Evolutionary conservation across 2,888 invertebrate species (phyloP), one percentile per base, ranked within the genome.

Genomic region (Sussaba pulchella): DNA sequence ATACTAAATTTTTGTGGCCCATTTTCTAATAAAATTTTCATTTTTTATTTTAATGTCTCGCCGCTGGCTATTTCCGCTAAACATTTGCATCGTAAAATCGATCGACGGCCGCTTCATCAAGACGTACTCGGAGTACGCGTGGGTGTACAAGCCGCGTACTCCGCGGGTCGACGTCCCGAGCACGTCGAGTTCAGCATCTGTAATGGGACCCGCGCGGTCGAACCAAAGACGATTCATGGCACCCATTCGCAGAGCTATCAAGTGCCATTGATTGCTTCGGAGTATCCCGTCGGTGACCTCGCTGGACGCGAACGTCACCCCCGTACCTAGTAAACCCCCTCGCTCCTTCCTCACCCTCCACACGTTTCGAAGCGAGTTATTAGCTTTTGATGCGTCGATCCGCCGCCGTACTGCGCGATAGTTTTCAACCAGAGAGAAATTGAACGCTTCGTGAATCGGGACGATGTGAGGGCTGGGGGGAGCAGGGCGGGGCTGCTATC

Each of bases 121-220:
- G 45, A 57, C 36, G 36, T 70, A 57, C 39, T 19, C 26, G 72
- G 31, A 14, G 57, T 17, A 45, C 21, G 41, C 63, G 77, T 63
- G 52, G 26, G 64, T 70, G 8, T 24, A 14, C 54, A 0, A 12
- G 14, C 50, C 39, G 19, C 19, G 17, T 61, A n/a, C n/a, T n/a
- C n/a, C 63, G 36, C 67, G 76, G 73, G 79, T 82, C 76, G 39
- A 73, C 52, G 76, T 67, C 70, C n/a, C 82, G 36, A n/a, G 36
- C 41, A 61, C 82, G 84, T 71, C 71, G 85, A 85, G 85, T 87
- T 83, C 87, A 89, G 87, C 88, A 89, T 88, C 89, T 90, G 89
- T 90, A 90, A 90, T 89, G 86, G 87, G 14, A 70, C 9, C 17
- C 39, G 17, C 63, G 86, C 88, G 87, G 87, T 66, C 84, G 82